Base-by-base conservation (phyloP, 2,888 invertebrate species). In the Nemotelus nigrinus region DNA sequence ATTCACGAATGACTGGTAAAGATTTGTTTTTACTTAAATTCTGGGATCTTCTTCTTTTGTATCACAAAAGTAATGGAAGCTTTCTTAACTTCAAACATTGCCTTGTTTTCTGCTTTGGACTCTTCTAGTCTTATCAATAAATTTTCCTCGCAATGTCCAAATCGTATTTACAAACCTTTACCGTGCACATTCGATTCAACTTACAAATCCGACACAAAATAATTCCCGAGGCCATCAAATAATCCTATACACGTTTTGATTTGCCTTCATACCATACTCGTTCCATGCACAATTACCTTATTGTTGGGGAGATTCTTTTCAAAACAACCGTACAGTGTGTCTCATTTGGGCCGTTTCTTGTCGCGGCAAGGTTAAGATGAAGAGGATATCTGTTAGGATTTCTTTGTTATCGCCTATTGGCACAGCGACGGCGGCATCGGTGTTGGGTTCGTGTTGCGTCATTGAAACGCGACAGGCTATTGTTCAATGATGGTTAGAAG, bases 401-500 rank as follows among this genome's bases (percentile, higher is more conserved):
- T 65, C 45, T 44, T 65, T 65, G 65, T 45, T 39, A 25, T 25
- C 25, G 25, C 25, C 25, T 25, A 25, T 25, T 25, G 25, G 25
- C 50, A 8, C 6, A 50, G 50, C 50, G 25, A 25, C 25, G 25
- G 25, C 25, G 25, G 25, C 25, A 25, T 25, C 25, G 25, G 25
- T 25, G 25, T n/a, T 5, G 63, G 43, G 67, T 70, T 55, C 70
- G 44, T 70, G 70, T 70, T 70, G 70, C 70, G 70, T 70, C 70
- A 70, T 70, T 70, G 70, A 55, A 70, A 53, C 50, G 70, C 70
- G 70, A 70, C 70, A 70, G 39, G 53, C 70, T 43, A 70, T 70
- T 70, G 70, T 70, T 50, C 7, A 25, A 67, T 53, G 70, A 70
- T 70, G 6, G 55, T 44, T 55, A 70, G 55, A 70, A 43, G 70